Evolutionary conservation across 2,888 invertebrate genomes (phyloP).

Genomic region (Aphelenchoides bicaudatus): DNA sequence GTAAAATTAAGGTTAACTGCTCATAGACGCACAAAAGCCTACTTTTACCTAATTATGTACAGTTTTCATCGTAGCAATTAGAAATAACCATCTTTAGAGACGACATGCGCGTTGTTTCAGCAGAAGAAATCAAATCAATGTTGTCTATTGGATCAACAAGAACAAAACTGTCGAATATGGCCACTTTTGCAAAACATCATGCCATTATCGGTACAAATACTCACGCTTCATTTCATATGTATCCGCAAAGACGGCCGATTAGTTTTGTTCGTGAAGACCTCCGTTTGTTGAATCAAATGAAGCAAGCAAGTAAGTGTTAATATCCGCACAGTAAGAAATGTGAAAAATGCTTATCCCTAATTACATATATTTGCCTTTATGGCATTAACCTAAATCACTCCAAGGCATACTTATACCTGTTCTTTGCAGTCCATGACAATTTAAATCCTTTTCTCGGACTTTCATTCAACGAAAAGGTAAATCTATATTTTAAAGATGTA

Average conservation of each 20-base stretch:
- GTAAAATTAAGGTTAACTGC: no score
- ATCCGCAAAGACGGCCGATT: constrained; percentile 55
- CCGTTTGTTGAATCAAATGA: constrained; percentile 31
- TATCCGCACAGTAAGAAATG: no score
- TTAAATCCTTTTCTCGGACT: constrained; percentile 90
- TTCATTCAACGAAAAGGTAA: constrained; percentile 57
- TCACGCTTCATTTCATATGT: constrained; percentile 55
- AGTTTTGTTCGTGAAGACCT: constrained; percentile 45
- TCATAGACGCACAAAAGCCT: no score
- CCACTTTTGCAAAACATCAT: constrained; percentile 56
- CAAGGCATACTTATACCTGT: no score
- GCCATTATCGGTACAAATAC: constrained; percentile 57
- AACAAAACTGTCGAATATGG: constrained; percentile 57
- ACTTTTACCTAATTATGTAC: no score
- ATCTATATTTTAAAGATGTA: no score
- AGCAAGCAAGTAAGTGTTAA: no score
- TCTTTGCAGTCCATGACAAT: constrained; percentile 79
- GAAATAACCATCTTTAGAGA: no score
- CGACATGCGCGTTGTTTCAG: constrained; percentile 53
- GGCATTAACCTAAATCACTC: background rate
- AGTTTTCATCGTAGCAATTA: no score
- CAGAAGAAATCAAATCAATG: constrained; percentile 59
- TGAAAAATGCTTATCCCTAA: background rate
- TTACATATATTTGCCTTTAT: no score
- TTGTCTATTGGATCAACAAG: constrained; percentile 53